Base-by-base conservation (phyloP, 2,888 invertebrate species). In the Ochropleura leucogaster region DNA sequence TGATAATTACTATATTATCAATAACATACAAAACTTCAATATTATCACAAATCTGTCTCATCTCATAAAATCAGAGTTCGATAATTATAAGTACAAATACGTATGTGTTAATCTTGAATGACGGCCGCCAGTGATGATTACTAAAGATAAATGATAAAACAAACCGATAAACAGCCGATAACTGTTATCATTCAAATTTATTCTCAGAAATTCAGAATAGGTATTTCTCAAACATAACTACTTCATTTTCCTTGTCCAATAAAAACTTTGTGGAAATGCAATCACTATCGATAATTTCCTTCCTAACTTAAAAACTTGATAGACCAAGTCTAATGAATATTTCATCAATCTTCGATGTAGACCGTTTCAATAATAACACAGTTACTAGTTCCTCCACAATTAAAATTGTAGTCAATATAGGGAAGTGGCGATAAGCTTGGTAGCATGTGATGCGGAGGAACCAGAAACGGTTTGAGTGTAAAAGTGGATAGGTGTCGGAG, bases 381-480 rank as follows among this genome's bases (percentile, higher is more conserved):
- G 30, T 70, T 20, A 16, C 57, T 53, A 65, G 20, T 81, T 71
- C 68, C 77, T 70, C 30, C 14, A 63, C 47, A 72, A 76, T 83
- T 70, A 80, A 78, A 74, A 68, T 44, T 20, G 60, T 65, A 46
- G 65, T 74, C 69, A 72, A 57, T 67, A 64, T 68, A 80, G 59
- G 82, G 63, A 85, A 71, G 30, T 30, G 30, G 30, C 30, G 30
- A 30, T 30, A 30, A 30, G 30, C 1, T 30, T 30, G 30, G 30
- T 30, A 30, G 1, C 30, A 30, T 30, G 30, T 30, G 30, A 30
- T 30, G 30, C 30, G 30, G 30, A 2, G 3, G 30, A 30, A 30
- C 3, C 1, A 30, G 30, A 3, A 30, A 30, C 30, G 30, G 1
- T 30, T 30, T 30, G 3, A 30, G 30, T 30, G 30, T n/a, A n/a